A percentile compares a stretch with the other conserved stretches of the same genome.
Conservation (phyloP, 1,140 invertebrate genomes). For the Capitella teleta region DNA sequence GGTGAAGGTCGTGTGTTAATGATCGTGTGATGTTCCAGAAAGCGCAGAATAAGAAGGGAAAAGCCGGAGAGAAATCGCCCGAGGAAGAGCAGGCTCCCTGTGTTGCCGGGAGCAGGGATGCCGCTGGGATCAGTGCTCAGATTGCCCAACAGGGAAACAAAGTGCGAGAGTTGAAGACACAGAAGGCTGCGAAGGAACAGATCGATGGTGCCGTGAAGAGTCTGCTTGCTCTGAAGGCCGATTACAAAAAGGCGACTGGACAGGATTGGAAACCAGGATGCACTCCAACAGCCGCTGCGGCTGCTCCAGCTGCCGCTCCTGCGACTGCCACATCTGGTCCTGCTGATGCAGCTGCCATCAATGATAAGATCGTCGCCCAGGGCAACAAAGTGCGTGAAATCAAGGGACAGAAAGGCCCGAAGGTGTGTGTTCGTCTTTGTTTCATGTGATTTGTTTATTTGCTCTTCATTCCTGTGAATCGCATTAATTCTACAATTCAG, state of each 20-base stretch:
- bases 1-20: conserved; percentile 6
- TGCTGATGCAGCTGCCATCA: not conserved
- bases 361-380: conserved; percentile 40
- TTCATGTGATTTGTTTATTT: too few relatives aligned
- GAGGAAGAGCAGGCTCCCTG: conserved; percentile 20
- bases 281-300: conserved; percentile 8
- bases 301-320: conserved; percentile 13
- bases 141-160: conserved; percentile 59
- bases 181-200: conserved; percentile 26
- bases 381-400: conserved; percentile 44
- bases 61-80: conserved; percentile 43
- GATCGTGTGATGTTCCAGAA: conserved; percentile 21
- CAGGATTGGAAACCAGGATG: conserved; percentile 34
- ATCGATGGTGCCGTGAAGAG: conserved; percentile 54
- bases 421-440: too few relatives aligned
- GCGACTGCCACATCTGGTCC: not conserved
- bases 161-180: conserved; percentile 49
- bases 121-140: conserved; percentile 43
- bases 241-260: conserved; percentile 51
- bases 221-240: conserved; percentile 55
- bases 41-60: conserved; percentile 39
- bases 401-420: conserved; percentile 30
- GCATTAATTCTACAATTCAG: too few relatives aligned
- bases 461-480: too few relatives aligned
- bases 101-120: not conserved